Conservation (phyloP, 2,113 vertebrate species). For the Syngnathus floridae region DNA sequence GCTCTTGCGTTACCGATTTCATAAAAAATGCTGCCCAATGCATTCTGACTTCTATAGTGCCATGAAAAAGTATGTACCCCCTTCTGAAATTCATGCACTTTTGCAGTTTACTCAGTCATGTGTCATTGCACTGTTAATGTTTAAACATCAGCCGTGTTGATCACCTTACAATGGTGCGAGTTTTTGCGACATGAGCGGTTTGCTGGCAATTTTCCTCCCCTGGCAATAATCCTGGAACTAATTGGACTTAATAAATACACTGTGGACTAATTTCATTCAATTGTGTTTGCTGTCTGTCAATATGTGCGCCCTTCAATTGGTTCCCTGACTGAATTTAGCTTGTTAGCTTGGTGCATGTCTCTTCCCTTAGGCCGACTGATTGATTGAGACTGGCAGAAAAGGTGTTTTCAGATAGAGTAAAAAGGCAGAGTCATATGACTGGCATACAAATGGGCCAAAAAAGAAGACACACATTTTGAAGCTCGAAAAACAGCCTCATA, state of each 20-base stretch:
- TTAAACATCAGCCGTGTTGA: slow-evolving; percentile 28
- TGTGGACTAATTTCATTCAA: slow-evolving; percentile 62
- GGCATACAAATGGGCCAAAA: background rate
- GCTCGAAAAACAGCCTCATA: background rate
- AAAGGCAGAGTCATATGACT: slow-evolving; percentile 12
- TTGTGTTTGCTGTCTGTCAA: slow-evolving; percentile 63
- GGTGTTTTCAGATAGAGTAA: slow-evolving; percentile 35
- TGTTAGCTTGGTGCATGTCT: slow-evolving; percentile 51
- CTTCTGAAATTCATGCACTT: background rate
- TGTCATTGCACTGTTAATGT: slow-evolving; percentile 14
- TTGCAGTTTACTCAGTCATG: slow-evolving; percentile 27
- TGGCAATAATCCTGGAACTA: slow-evolving; percentile 54
- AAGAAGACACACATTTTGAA: background rate
- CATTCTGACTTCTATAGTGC: no score
- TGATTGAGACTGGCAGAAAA: slow-evolving; percentile 36
- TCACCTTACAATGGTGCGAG: slow-evolving; percentile 20
- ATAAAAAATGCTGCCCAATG: no score
- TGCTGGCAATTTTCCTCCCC: slow-evolving; percentile 44
- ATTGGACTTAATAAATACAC: slow-evolving; percentile 65
- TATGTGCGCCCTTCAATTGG: slow-evolving; percentile 53
- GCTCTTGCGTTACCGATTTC: no score
- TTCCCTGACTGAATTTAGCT: slow-evolving; percentile 52
- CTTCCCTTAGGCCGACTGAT: slow-evolving; percentile 38
- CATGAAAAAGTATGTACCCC: no score
- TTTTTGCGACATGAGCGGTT: slow-evolving; percentile 31